Conservation (phyloP, 2,113 vertebrate genomes). For the Bambusicola thoracicus region DNA sequence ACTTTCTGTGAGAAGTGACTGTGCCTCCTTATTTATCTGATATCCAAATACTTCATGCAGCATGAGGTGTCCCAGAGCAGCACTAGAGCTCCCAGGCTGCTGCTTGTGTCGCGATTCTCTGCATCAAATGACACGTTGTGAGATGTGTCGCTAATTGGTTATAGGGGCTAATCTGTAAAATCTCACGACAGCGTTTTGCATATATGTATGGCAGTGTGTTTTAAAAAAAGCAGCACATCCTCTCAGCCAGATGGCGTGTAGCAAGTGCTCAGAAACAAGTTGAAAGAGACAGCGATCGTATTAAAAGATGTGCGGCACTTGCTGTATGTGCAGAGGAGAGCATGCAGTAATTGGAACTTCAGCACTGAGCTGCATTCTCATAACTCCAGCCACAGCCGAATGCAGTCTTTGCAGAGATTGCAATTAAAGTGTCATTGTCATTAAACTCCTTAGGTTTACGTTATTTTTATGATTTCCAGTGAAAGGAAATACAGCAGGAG, state of each 20-base stretch:
- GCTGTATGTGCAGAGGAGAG: neutral
- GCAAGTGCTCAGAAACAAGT: neutral
- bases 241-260: neutral
- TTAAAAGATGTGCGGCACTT: neutral
- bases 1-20: neutral
- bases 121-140: neutral
- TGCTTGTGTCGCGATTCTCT: neutral
- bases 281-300: neutral
- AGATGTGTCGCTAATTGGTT: neutral
- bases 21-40: neutral
- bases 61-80: neutral
- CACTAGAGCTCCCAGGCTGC: neutral
- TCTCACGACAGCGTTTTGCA: neutral
- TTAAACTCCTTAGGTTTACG: neutral
- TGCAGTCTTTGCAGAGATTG: neutral
- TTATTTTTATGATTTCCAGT: neutral
- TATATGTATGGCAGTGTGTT: neutral
- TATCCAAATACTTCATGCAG: neutral
- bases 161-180: neutral
- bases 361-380: neutral
- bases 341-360: neutral
- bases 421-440: neutral
- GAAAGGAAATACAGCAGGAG: neutral
- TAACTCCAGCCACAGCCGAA: neutral
- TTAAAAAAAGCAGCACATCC: rapidly evolving